Evolutionary conservation across 2,888 invertebrate species (phyloP).

Genomic region (Colostygia pectinataria): DNA sequence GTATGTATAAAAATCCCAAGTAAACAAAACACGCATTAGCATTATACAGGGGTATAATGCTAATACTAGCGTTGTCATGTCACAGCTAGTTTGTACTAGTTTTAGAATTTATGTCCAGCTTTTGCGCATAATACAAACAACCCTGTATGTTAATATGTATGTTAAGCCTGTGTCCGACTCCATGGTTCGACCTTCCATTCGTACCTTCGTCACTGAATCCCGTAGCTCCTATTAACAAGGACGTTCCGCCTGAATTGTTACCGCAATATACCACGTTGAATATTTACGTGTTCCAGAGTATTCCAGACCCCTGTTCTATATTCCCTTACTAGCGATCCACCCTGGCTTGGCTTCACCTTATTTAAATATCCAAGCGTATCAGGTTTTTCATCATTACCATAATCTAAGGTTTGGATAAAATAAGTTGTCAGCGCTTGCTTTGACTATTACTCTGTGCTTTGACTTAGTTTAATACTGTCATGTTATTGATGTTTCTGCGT

Average conservation of each 20-base stretch:
- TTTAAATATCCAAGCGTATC: background rate
- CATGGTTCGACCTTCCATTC: conserved; percentile 32
- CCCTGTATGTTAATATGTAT: background rate
- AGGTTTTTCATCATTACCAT: background rate
- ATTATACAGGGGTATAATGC: no score
- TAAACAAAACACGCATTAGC: no score
- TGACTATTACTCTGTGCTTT: no score
- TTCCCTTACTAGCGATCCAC: conserved; percentile 30
- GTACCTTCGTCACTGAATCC: conserved; percentile 42
- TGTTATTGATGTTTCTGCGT: no score
- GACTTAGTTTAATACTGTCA: no score
- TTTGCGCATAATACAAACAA: background rate
- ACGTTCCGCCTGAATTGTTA: conserved; percentile 47
- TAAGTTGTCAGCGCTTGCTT: no score
- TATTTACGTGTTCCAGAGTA: conserved; percentile 44
- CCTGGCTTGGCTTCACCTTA: background rate
- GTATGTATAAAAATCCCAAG: no score
- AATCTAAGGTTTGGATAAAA: no score
- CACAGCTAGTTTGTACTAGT: no score
- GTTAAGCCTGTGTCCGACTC: conserved; percentile 13
- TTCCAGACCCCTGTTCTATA: conserved; percentile 38
- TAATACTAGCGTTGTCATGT: no score
- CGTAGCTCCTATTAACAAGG: conserved; percentile 49
- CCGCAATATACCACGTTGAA: conserved; percentile 41
- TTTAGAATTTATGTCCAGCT: no score